Percentiles rank a stretch among this genome's conserved stretches.
Conservation (phyloP, 2,797 vertebrate species). For the Leuciscus waleckii region DNA sequence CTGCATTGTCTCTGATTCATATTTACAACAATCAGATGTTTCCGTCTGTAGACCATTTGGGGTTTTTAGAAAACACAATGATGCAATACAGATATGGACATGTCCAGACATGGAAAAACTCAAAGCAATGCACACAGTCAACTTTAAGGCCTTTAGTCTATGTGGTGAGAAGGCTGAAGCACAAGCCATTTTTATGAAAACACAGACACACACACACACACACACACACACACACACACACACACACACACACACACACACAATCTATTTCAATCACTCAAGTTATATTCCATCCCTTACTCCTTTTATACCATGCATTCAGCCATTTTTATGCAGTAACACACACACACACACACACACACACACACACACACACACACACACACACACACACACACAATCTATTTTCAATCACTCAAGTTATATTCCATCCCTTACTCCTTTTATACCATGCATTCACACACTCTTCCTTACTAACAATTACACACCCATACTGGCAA, state of each 20-base stretch:
- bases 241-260: constrained; percentile 40
- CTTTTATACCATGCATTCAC: constrained; percentile 53
- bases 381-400: constrained; percentile 1
- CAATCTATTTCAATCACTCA: constrained; percentile 59
- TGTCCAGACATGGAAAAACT: constrained; percentile 72
- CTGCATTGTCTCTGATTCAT: constrained; percentile 64
- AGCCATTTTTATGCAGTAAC: constrained; percentile 68
- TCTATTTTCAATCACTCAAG: constrained; percentile 59
- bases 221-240: constrained; percentile 66
- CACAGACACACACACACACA: constrained; percentile 62
- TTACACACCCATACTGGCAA: constrained; percentile 46
- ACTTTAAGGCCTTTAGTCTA: constrained; percentile 94
- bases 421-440: constrained; percentile 28
- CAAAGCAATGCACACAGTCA: constrained; percentile 66
- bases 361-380: constrained; percentile 51
- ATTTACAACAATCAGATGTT: constrained; percentile 68
- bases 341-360: constrained; percentile 56
- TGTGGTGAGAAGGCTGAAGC: constrained; percentile 86
- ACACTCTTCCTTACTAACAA: constrained; percentile 53
- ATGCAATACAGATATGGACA: constrained; percentile 80
- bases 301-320: constrained; percentile 52
- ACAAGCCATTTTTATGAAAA: constrained; percentile 72
- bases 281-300: constrained; percentile 24
- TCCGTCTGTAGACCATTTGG: constrained; percentile 86
- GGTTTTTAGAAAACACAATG: constrained; percentile 83